These are phyloP conservation scores for Lysandra bellargus DNA, from an alignment of 2,888 invertebrate species.

Conservation along the genomic window DNA sequence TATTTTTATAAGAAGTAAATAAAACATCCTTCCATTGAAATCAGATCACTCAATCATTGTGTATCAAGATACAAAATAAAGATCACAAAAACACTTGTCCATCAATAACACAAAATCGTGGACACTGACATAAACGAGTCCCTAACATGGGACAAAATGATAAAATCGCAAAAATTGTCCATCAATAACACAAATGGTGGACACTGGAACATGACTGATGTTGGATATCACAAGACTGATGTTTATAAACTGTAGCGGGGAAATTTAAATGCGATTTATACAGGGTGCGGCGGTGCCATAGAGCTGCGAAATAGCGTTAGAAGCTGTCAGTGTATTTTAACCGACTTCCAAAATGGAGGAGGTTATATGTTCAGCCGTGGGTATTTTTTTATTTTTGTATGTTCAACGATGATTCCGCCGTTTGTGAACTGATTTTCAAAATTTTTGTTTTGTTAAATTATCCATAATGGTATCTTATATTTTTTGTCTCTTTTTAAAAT, in stretches of 20 bases:
- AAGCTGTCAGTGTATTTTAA: background rate
- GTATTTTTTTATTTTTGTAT: no score
- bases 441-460: no score
- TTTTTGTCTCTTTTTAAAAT: no score
- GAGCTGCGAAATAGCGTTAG: conserved; percentile 31
- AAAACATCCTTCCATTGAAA: background rate
- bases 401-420: no score
- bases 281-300: conserved; percentile 42
- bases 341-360: no score
- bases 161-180: conserved; percentile 17
- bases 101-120: conserved; percentile 10
- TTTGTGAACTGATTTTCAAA: no score
- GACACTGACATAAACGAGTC: conserved; percentile 15
- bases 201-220: conserved; percentile 24
- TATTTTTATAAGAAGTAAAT: no score
- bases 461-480: no score
- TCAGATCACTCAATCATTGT: background rate
- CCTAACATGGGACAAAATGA: background rate
- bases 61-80: background rate
- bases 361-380: no score
- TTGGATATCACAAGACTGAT: conserved; percentile 35
- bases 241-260: conserved; percentile 38
- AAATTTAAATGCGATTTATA: conserved; percentile 57
- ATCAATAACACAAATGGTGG: conserved; percentile 11
- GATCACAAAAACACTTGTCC: conserved; percentile 6